These are phyloP conservation scores for Zapus hudsonius DNA, from an alignment of 2,113 vertebrate species.

Conservation along the genomic window DNA sequence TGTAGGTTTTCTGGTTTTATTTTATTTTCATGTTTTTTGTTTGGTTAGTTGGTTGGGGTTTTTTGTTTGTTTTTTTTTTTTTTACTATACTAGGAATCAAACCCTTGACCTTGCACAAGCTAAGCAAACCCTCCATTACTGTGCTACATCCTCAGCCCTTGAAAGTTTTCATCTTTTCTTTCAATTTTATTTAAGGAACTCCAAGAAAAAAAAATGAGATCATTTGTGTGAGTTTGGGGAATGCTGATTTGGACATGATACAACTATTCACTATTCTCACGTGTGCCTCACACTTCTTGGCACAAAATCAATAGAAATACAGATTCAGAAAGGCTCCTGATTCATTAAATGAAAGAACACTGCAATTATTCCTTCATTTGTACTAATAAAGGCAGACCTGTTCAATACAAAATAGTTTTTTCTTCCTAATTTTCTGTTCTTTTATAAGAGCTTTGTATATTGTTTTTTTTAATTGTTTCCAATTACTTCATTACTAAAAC, in stretches of 20 bases:
- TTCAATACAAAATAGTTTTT: neutral
- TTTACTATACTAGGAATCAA: neutral
- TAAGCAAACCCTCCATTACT: neutral
- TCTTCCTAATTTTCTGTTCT: neutral
- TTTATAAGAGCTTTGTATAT: conserved; percentile 37
- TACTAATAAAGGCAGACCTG: neutral
- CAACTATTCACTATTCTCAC: neutral
- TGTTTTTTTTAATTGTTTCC: conserved; percentile 36
- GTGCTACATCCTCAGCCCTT: neutral
- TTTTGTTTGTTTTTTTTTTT: neutral
- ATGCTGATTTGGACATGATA: neutral
- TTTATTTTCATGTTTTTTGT: no score
- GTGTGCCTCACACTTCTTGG: neutral
- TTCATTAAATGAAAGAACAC: conserved; percentile 8
- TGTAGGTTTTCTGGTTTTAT: neutral
- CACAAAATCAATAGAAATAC: conserved; percentile 3
- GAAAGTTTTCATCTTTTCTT: neutral
- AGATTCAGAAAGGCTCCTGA: neutral
- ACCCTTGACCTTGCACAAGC: neutral
- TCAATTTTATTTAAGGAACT: conserved; percentile 16
- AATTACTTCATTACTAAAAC: conserved; percentile 58
- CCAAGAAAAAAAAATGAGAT: neutral
- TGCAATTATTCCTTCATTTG: conserved; percentile 1
- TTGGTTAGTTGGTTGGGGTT: no score
- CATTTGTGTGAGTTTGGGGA: neutral